Evolutionary conservation across 1,140 invertebrate species (phyloP), one percentile per base, ranked within the genome.

Genomic region (Eumeta japonica): DNA sequence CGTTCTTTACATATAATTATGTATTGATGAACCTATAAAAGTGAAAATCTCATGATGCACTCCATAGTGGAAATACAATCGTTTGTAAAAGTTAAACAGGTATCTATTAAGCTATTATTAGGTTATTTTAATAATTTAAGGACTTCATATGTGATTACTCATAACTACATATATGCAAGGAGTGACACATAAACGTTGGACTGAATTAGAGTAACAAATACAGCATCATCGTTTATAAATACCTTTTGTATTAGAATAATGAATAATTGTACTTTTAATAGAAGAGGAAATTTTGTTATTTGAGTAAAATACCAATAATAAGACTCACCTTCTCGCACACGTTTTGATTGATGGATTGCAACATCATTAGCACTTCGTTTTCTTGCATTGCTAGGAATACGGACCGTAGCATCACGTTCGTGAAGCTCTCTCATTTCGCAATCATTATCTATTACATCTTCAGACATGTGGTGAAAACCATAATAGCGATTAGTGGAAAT

Each of bases 401-500:
- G 34, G n/a, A 24, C n/a, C 20, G 38, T 39, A 20, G 40, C 35
- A 10, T 45, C 46, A 28, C 36, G 38, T 9, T 35, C 15, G 33
- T 35, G 18, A 29, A 37, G 35, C 43, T 66, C 67, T 10, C 46
- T 16, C 68, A 73, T 73, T 59, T 73, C 68, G 36, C 56, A 66
- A 57, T 70, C 67, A 13, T 39, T 48, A 16, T 41, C 45, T 27
- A 52, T 38, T 15, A 39, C 30, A 31, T 44, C 52, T 47, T 52
- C 48, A 16, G 43, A 13, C 10, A 55, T 35, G 10, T 59, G 50
- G 32, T 71, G 64, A 44, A 56, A 73, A 14, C 68, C 68, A 37
- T 73, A 73, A 39, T 73, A 73, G 38, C 64, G 65, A 50, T 71
- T 71, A 20, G 58, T 71, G 30, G 68, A 73, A 53, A 73, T 58